Evolutionary conservation across 2,888 invertebrate genomes (phyloP), one percentile per base, ranked within the genome.

Genomic region (Drosophila affinis): DNA sequence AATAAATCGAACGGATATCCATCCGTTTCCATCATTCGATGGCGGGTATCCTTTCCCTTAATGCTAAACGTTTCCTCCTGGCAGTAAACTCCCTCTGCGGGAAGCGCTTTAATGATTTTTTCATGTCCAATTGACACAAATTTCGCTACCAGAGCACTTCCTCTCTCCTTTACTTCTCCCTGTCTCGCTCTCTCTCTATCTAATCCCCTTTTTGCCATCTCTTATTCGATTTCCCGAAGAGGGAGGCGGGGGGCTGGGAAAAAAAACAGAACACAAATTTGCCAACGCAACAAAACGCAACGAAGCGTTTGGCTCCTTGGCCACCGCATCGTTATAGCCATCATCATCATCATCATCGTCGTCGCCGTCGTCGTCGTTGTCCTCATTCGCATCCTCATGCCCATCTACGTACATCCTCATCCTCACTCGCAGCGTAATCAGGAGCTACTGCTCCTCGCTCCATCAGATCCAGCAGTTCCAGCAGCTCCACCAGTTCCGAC

Each of bases 201-300:
- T 39, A 39, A 39, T 6, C 39, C 14, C 39, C 5, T 14, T 14
- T 39, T 14, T 5, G 14, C 6, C 39, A 39, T 14, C 39, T 39
- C 39, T 39, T 14, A 39, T 39, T 39, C 39, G 14, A 57, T 57
- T 14, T 34, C 14, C 32, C 12, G 17, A 10, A 53, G 9, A 46
- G 24, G 9, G 4, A 9, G 45, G 6, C 1, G 27, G 27, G 7
- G 27, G 27, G 27, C 6, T 24, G 32, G 44, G 3, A 27, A 14
- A 55, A 55, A 14, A 14, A 14, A 14, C 34, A 5, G 51, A 14
- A 46, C 46, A 49, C 64, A 74, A 74, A 69, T 75, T 68, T 82
- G 86, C 88, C 80, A 87, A 77, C 86, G 70, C 77, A 77, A 76
- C 88, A 81, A 52, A 76, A 64, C 56, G 68, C 73, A 74, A 32